Evolutionary conservation across 2,797 vertebrate genomes (phyloP).

Genomic region (Acrossocheilus wenchowensis): DNA sequence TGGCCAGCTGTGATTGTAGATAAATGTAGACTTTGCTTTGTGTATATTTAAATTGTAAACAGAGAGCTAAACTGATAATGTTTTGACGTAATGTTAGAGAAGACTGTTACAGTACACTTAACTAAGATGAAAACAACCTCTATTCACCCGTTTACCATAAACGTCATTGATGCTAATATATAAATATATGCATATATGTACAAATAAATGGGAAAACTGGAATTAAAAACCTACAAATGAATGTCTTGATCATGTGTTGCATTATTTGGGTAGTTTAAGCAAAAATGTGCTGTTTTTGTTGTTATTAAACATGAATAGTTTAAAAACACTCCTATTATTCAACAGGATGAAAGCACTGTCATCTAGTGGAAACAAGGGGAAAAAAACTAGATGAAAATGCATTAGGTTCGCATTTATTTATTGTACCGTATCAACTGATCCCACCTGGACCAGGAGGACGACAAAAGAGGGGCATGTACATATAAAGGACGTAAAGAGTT

Average conservation of each 20-base stretch:
- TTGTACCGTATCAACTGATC: conserved; percentile 61
- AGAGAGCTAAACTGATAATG: conserved; percentile 60
- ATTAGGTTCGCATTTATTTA: conserved; percentile 45
- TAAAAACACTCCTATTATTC: background rate
- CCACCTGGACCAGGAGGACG: conserved; percentile 49
- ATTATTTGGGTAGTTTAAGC: background rate
- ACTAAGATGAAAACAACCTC: conserved; percentile 54
- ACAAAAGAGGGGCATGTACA: conserved; percentile 28
- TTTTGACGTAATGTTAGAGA: conserved; percentile 65
- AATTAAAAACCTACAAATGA: conserved; percentile 69
- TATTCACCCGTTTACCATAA: conserved; percentile 65
- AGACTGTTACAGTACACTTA: conserved; percentile 52
- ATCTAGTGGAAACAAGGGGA: conserved; percentile 65
- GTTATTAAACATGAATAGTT: background rate
- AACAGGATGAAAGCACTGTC: conserved; percentile 62
- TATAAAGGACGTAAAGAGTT: background rate
- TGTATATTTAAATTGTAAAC: conserved; percentile 81
- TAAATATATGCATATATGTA: conserved; percentile 67
- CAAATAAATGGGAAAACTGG: conserved; percentile 72
- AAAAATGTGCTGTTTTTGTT: background rate
- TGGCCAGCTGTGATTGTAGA: conserved; percentile 76
- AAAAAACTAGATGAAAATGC: background rate
- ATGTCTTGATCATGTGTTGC: background rate
- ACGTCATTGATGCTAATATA: conserved; percentile 68
- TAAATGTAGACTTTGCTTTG: conserved; percentile 69